Evolutionary conservation across 1,140 invertebrate genomes (phyloP).

Genomic region (Planococcus citri): DNA sequence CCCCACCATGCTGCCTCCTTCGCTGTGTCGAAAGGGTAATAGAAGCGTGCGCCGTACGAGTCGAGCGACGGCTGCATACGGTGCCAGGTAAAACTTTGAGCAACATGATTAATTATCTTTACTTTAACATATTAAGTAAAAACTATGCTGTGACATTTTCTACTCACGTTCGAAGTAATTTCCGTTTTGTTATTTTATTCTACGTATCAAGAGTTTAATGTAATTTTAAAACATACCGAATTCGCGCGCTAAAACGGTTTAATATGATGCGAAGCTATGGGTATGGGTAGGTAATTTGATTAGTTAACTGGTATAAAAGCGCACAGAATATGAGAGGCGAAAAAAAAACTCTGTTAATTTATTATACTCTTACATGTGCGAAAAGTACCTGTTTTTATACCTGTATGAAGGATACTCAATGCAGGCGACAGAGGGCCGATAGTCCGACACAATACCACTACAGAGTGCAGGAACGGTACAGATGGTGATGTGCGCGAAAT

Average conservation of each 20-base stretch:
- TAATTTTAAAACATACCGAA: background rate
- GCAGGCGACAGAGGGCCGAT: too few species aligned
- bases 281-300: conserved; percentile 1
- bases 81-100: conserved; percentile 1
- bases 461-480: too few species aligned
- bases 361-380: too few species aligned
- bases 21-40: background rate
- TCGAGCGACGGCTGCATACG: background rate
- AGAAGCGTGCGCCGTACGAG: background rate
- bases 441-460: too few species aligned
- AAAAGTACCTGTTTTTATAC: too few species aligned
- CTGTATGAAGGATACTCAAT: too few species aligned
- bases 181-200: conserved; percentile 18
- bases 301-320: background rate
- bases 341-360: too few species aligned
- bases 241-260: conserved; percentile 1
- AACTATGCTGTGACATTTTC: conserved; percentile 10
- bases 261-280: background rate
- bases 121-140: conserved; percentile 17
- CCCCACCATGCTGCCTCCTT: too few species aligned
- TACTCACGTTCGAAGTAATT: conserved; percentile 15
- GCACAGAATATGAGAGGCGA: too few species aligned
- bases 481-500: too few species aligned
- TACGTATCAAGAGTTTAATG: background rate
- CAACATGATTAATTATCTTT: conserved; percentile 20